Conservation (phyloP, 2,113 vertebrate genomes). For the Desmodus rotundus region DNA sequence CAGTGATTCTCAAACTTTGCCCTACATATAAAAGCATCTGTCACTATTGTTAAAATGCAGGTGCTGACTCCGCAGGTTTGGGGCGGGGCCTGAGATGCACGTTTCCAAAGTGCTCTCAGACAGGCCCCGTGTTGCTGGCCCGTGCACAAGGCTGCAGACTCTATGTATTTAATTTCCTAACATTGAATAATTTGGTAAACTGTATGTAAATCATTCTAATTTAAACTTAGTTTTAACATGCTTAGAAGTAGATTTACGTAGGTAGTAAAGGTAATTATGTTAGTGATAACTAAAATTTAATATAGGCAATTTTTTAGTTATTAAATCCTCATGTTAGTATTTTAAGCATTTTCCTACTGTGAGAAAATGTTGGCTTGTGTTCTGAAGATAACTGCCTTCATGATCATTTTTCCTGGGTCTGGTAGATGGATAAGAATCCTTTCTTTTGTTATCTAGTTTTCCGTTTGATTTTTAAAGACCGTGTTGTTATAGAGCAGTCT, state of each 20-base stretch:
- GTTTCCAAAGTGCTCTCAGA: neutral
- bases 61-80: neutral
- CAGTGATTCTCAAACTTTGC: neutral
- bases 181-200: neutral
- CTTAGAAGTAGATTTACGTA: neutral
- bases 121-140: no score
- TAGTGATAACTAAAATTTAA: neutral
- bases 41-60: neutral
- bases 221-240: neutral
- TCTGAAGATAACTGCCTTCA: neutral
- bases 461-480: neutral
- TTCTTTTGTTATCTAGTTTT: neutral
- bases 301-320: neutral
- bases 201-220: neutral
- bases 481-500: neutral
- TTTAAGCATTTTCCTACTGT: neutral
- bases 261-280: neutral
- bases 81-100: accelerated
- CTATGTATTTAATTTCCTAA: neutral
- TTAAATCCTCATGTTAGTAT: neutral
- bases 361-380: neutral
- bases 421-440: neutral
- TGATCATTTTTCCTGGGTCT: neutral
- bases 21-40: no score
- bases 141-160: neutral